Conservation (phyloP, 2,888 invertebrate species). For the Euphydryas editha region DNA sequence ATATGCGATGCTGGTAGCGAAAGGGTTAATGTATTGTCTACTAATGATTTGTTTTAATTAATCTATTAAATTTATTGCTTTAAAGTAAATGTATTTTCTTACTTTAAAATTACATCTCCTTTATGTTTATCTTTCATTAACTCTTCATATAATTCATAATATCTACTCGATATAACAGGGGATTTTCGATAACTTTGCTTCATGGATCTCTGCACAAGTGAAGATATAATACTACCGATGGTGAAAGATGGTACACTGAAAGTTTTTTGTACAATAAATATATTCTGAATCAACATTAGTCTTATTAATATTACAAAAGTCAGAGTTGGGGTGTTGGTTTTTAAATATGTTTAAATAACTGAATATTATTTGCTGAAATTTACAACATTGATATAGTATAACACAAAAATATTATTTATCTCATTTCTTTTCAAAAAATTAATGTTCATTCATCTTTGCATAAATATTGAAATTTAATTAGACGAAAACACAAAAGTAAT, state of each 20-base stretch:
- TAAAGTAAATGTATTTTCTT: constrained; percentile 56
- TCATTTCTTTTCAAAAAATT: too few species aligned
- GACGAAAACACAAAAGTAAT: too few species aligned
- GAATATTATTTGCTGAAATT: too few species aligned
- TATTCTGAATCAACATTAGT: background rate
- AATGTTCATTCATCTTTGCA: too few species aligned
- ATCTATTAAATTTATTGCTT: background rate
- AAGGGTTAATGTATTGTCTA: too few species aligned
- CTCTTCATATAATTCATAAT: constrained; percentile 81
- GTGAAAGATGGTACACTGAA: constrained; percentile 83
- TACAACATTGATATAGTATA: too few species aligned
- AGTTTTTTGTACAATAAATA: background rate
- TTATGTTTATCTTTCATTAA: constrained; percentile 75
- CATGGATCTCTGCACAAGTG: constrained; percentile 86
- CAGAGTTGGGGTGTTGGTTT: too few species aligned
- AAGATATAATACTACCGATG: constrained; percentile 87
- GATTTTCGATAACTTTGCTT: constrained; percentile 85
- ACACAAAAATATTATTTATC: too few species aligned
- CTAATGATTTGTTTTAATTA: background rate
- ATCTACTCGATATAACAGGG: constrained; percentile 81
- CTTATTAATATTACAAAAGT: background rate
- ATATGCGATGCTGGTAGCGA: too few species aligned
- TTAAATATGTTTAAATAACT: too few species aligned
- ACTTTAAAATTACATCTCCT: constrained; percentile 85
- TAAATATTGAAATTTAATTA: too few species aligned